These are phyloP conservation scores for Macrobrachium rosenbergii DNA, from an alignment of 1,140 invertebrate species.

Conservation along the genomic window DNA sequence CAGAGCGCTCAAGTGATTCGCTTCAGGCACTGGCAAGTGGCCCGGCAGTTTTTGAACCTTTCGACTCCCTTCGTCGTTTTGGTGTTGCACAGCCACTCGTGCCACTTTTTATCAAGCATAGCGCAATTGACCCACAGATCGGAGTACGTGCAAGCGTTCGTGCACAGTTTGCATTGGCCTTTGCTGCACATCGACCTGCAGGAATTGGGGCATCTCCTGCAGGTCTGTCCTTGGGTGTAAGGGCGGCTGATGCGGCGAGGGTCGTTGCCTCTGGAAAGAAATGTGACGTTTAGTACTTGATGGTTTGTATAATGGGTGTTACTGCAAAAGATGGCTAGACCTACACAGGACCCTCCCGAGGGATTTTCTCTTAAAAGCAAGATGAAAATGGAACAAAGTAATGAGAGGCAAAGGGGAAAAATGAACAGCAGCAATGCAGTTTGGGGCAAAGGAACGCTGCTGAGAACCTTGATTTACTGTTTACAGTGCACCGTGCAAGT, in stretches of 20 bases:
- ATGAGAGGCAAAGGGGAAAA: too few species aligned
- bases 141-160: conserved; percentile 79
- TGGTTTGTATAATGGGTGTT: too few species aligned
- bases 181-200: conserved; percentile 74
- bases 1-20: conserved; percentile 22
- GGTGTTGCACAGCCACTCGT: conserved; percentile 77
- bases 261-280: conserved; percentile 79
- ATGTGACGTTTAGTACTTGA: conserved; percentile 47
- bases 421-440: too few species aligned
- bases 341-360: too few species aligned
- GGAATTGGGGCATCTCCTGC: conserved; percentile 76
- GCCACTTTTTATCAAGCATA: conserved; percentile 75
- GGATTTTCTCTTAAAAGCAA: too few species aligned
- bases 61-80: conserved; percentile 68
- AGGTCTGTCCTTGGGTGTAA: conserved; percentile 77
- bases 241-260: conserved; percentile 76
- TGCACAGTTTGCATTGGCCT: conserved; percentile 77
- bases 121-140: conserved; percentile 83
- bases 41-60: conserved; percentile 64
- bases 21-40: conserved; percentile 78
- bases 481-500: too few species aligned
- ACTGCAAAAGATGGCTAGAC: too few species aligned
- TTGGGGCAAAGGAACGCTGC: too few species aligned
- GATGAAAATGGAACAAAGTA: too few species aligned
- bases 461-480: too few species aligned